These are phyloP conservation scores for Masticophis lateralis DNA, from an alignment of 2,797 vertebrate genomes.

Conservation along the genomic window DNA sequence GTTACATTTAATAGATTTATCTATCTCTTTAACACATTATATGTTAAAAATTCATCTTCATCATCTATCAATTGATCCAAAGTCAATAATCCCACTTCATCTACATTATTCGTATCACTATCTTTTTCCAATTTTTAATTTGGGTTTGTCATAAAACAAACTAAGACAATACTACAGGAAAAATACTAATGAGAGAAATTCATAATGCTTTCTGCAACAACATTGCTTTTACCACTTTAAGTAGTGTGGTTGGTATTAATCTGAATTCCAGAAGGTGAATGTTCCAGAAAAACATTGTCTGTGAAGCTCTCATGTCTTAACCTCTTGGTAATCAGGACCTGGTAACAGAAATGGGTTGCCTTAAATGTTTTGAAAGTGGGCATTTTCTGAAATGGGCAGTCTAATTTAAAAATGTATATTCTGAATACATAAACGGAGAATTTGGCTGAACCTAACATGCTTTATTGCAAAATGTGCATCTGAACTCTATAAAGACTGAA, in stretches of 20 bases:
- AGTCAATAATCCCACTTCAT: not conserved
- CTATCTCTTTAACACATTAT: not conserved
- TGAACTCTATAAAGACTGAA: not conserved
- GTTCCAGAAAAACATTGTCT: not conserved
- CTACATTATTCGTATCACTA: no score
- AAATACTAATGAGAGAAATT: not conserved
- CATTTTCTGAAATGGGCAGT: not conserved
- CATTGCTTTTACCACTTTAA: not conserved
- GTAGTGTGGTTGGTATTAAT: not conserved
- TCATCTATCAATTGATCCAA: not conserved
- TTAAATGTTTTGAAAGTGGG: not conserved
- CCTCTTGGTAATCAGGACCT: not conserved
- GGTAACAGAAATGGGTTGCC: not conserved
- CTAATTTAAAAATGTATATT: not conserved
- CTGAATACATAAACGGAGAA: not conserved
- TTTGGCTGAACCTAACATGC: not conserved
- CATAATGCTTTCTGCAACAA: not conserved
- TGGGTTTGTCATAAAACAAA: not conserved
- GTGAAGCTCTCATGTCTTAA: not conserved
- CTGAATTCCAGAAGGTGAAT: not conserved
- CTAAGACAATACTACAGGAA: not conserved
- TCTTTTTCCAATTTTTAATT: no score
- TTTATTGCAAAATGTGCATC: not conserved
- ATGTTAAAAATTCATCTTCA: not conserved
- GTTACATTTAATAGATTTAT: not conserved